These are phyloP conservation scores for Coregonus ussuriensis DNA, from an alignment of 2,797 vertebrate genomes.

Conservation along the genomic window DNA sequence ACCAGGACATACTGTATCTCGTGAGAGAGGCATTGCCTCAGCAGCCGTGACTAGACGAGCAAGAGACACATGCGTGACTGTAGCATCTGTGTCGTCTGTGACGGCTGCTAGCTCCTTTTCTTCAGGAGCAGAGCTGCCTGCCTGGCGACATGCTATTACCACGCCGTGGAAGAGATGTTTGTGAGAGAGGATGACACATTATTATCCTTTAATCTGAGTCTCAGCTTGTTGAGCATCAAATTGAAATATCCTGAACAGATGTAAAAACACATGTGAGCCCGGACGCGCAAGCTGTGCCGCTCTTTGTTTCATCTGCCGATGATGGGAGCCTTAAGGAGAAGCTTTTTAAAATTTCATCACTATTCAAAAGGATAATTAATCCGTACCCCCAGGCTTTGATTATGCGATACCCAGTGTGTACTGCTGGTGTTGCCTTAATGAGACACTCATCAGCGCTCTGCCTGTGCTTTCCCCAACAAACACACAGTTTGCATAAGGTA, in stretches of 20 bases:
- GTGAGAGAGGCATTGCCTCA: conserved; percentile 61
- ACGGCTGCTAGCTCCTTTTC: conserved; percentile 70
- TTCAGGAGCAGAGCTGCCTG: conserved; percentile 46
- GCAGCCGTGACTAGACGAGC: conserved; percentile 76
- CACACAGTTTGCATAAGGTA: conserved; percentile 89
- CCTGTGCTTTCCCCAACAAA: conserved; percentile 83
- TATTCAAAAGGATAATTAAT: conserved; percentile 99
- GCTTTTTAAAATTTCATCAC: conserved; percentile 99
- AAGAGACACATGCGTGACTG: conserved; percentile 38
- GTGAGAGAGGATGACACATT: conserved; percentile 81
- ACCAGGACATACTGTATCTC: conserved; percentile 41
- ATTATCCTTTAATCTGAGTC: conserved; percentile 91
- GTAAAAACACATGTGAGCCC: conserved; percentile 97
- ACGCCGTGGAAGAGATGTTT: conserved; percentile 77
- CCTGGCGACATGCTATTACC: conserved; percentile 67
- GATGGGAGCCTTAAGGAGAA: conserved; percentile 96
- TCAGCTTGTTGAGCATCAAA: conserved; percentile 93
- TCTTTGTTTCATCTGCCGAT: conserved; percentile 98
- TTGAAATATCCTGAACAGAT: conserved; percentile 99
- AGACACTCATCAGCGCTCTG: conserved; percentile 91
- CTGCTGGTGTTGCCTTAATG: conserved; percentile 93
- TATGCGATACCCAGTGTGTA: conserved; percentile 78
- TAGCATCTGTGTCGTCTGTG: conserved; percentile 60
- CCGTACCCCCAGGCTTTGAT: conserved; percentile 99
- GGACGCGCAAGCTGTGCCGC: conserved; percentile 89